Percentiles rank a stretch among this genome's conserved stretches.
Evolutionary conservation across 2,113 vertebrate genomes (phyloP).

Genomic region (Mirounga angustirostris): DNA sequence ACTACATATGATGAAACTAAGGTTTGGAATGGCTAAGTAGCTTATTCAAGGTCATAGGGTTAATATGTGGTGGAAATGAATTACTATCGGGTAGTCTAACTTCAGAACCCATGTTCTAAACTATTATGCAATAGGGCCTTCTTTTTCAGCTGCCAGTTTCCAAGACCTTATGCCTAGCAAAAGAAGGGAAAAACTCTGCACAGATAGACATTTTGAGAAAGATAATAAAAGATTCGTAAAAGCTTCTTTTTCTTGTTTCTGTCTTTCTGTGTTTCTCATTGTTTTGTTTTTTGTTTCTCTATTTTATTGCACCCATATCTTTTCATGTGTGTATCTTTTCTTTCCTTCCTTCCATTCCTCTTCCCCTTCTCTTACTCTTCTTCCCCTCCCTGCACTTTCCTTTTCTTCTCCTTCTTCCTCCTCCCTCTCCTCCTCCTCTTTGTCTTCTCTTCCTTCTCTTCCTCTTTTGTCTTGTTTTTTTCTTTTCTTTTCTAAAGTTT

Average conservation of each 20-base stretch:
- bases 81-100: neutral
- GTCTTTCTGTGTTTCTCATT: neutral
- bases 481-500: neutral
- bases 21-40: neutral
- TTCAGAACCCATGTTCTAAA: neutral
- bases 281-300: neutral
- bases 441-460: neutral
- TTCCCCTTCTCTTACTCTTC: neutral
- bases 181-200: neutral
- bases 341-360: too few relatives aligned
- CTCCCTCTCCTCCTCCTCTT: neutral
- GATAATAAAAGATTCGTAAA: neutral
- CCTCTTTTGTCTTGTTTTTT: neutral
- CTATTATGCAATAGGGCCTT: neutral
- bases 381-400: neutral
- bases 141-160: neutral
- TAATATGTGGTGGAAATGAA: neutral
- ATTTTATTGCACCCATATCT: neutral
- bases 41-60: neutral
- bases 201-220: neutral
- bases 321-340: neutral
- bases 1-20: neutral
- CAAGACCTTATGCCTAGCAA: neutral
- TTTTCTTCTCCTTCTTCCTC: neutral
- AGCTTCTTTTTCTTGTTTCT: neutral